Conservation (phyloP, 1,140 invertebrate species). For the Rhyacophila brunnea region DNA sequence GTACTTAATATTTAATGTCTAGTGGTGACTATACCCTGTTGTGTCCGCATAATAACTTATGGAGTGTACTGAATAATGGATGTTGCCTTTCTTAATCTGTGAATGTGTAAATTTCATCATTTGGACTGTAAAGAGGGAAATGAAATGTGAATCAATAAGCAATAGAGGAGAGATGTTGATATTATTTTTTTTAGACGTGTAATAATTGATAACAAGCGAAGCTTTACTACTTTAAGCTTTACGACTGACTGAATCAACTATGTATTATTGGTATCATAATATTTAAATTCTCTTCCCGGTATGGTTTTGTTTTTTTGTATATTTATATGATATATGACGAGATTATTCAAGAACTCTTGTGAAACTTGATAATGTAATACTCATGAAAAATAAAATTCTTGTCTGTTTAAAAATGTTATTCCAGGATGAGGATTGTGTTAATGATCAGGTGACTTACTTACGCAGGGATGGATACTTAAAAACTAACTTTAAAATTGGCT, state of each 20-base stretch:
- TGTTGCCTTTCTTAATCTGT: constrained; percentile 20
- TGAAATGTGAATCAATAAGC: constrained; percentile 28
- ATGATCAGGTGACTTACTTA: constrained; percentile 44
- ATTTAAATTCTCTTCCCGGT: constrained; percentile 17
- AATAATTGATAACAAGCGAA: constrained; percentile 10
- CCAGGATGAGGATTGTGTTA: constrained; percentile 30
- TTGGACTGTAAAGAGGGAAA: not conserved
- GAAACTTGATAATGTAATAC: constrained; percentile 23
- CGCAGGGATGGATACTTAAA: constrained; percentile 60
- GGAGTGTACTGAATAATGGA: not conserved
- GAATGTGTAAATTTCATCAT: constrained; percentile 9
- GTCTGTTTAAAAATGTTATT: constrained; percentile 19
- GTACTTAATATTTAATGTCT: not conserved
- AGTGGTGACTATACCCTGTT: not conserved
- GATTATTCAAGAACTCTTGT: constrained; percentile 10
- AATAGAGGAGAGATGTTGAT: constrained; percentile 33
- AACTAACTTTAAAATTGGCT: constrained; percentile 58
- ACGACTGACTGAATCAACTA: constrained; percentile 34
- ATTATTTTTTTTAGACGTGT: constrained; percentile 14
- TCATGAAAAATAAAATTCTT: constrained; percentile 5
- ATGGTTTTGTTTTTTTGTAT: constrained; percentile 22
- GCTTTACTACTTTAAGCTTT: constrained; percentile 35
- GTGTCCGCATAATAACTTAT: no score
- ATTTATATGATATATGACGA: constrained; percentile 19
- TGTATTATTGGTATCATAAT: constrained; percentile 19